phyloP scores from a whole-genome alignment of 2,797 vertebrate species.

The Distichodus sexfasciatus region DNA sequence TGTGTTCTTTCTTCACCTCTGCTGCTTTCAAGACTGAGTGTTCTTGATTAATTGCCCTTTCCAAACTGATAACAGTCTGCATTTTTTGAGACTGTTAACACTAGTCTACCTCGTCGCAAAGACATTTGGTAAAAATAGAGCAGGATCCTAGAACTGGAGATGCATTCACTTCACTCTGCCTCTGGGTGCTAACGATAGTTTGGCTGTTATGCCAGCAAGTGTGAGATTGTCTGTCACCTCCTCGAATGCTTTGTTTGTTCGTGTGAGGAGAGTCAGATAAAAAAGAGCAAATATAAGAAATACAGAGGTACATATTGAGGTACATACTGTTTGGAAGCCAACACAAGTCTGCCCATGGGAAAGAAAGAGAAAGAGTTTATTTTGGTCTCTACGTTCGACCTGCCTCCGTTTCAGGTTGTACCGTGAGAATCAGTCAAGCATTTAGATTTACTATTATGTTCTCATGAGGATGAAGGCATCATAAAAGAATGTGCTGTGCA shows the following conservation, averaged over 20 bases:
- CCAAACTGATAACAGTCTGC: constrained; percentile 26
- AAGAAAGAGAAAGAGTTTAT: too few species aligned
- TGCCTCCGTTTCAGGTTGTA: too few species aligned
- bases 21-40: constrained; percentile 15
- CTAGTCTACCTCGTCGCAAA: constrained; percentile 16
- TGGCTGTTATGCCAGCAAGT: not conserved
- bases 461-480: too few species aligned
- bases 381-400: too few species aligned
- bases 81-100: constrained; percentile 21
- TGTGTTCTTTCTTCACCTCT: constrained; percentile 20
- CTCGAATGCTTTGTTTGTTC: constrained; percentile 4
- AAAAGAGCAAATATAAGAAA: not conserved
- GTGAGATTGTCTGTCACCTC: constrained; percentile 13
- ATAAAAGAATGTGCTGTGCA: too few species aligned
- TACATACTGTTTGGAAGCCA: not conserved
- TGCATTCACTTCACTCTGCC: not conserved
- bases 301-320: not conserved
- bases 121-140: constrained; percentile 28
- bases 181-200: not conserved
- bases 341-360: too few species aligned
- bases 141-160: constrained; percentile 11
- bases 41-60: constrained; percentile 44
- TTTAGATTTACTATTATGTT: too few species aligned
- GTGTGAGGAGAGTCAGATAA: not conserved
- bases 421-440: too few species aligned